A percentile compares a stretch with the other conserved stretches of the same genome.
Evolutionary conservation across 2,888 invertebrate species (phyloP).

Genomic region (Lasioglossum vierecki): DNA sequence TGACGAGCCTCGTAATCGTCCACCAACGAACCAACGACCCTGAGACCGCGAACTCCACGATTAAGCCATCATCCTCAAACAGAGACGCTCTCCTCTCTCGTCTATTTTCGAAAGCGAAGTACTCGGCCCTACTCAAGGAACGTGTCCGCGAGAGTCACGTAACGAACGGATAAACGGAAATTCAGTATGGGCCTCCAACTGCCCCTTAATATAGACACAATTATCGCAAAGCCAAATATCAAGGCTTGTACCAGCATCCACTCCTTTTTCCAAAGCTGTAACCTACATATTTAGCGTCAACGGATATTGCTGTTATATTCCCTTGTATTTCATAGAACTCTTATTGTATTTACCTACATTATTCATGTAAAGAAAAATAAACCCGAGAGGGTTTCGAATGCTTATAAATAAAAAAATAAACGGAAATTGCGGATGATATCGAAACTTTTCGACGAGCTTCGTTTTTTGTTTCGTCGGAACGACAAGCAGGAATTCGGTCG

Average conservation of each 20-base stretch:
- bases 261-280: too few species aligned
- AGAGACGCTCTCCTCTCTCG: slow-evolving; percentile 54
- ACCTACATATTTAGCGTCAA: too few species aligned
- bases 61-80: slow-evolving; percentile 61
- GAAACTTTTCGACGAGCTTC: not conserved
- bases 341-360: too few species aligned
- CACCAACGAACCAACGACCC: slow-evolving; percentile 55
- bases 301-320: too few species aligned
- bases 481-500: not conserved
- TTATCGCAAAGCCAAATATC: too few species aligned
- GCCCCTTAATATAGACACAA: too few species aligned
- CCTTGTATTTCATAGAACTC: too few species aligned
- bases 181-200: too few species aligned
- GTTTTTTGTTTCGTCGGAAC: not conserved
- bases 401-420: too few species aligned
- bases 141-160: slow-evolving; percentile 30
- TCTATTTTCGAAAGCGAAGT: slow-evolving; percentile 55
- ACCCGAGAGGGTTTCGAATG: too few species aligned
- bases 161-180: slow-evolving; percentile 9
- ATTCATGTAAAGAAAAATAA: too few species aligned
- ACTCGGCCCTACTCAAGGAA: slow-evolving; percentile 39
- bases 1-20: slow-evolving; percentile 47
- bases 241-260: too few species aligned
- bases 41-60: slow-evolving; percentile 56
- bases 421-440: not conserved